phyloP scores from a whole-genome alignment of 2,888 invertebrate genomes.

The Creontiades dilutus region DNA sequence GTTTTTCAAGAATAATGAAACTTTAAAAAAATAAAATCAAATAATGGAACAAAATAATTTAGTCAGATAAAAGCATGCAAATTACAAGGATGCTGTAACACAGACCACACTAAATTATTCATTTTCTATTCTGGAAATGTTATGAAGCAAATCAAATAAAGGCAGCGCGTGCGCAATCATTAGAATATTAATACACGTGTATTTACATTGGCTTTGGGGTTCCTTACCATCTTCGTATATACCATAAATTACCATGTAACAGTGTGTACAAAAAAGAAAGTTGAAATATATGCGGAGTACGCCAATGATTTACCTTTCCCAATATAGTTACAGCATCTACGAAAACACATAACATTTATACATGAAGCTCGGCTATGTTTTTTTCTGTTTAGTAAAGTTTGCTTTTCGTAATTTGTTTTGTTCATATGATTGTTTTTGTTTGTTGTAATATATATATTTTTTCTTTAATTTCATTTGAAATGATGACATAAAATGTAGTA shows the following conservation, averaged over 20 bases:
- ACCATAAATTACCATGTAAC: background rate
- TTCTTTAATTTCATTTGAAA: conserved; percentile 12
- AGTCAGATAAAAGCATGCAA: conserved; percentile 66
- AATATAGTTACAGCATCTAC: conserved; percentile 75
- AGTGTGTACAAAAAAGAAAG: background rate
- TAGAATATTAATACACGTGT: conserved; percentile 57
- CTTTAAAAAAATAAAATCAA: conserved; percentile 33
- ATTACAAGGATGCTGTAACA: conserved; percentile 74
- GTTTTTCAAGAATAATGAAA: conserved; percentile 4
- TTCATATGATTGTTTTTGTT: background rate
- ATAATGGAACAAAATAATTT: conserved; percentile 29
- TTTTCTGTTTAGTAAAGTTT: conserved; percentile 39
- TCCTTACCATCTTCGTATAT: conserved; percentile 37
- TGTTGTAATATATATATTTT: too few relatives aligned
- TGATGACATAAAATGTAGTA: conserved; percentile 11
- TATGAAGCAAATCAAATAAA: conserved; percentile 72
- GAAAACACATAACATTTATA: conserved; percentile 74
- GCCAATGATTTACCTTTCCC: conserved; percentile 75
- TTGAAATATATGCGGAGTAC: background rate
- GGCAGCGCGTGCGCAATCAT: conserved; percentile 74
- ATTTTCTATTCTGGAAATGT: conserved; percentile 72
- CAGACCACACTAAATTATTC: conserved; percentile 74
- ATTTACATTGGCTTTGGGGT: conserved; percentile 71
- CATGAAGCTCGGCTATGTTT: conserved; percentile 74
- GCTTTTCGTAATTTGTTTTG: conserved; percentile 46